phyloP scores from a whole-genome alignment of 2,888 invertebrate species.

The Mesorhabditis sp. region DNA sequence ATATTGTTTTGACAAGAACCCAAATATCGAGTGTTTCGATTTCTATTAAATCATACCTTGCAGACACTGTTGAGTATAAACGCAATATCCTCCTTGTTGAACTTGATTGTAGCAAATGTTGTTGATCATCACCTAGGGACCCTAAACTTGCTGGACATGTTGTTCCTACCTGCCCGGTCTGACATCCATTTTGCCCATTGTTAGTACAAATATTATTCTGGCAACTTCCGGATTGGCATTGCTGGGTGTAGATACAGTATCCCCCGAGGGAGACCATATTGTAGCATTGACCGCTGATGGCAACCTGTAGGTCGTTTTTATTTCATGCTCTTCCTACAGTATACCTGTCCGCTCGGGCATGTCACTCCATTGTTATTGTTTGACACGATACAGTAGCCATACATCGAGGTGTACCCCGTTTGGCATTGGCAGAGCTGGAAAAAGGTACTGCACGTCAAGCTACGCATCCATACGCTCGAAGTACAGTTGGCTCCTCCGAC shows the following conservation, averaged over 20 bases:
- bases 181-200: too few species aligned
- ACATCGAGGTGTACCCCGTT: constrained; percentile 19
- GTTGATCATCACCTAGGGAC: constrained; percentile 23
- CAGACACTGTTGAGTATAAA: constrained; percentile 24
- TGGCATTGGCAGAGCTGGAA: constrained; percentile 1
- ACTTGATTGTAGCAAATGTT: constrained; percentile 20
- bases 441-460: background rate
- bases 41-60: background rate
- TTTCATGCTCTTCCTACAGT: background rate
- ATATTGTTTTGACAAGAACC: constrained; percentile 6
- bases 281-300: constrained; percentile 24
- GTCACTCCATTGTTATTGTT: background rate
- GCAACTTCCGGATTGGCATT: constrained; percentile 19
- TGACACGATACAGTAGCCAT: constrained; percentile 25
- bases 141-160: too few species aligned
- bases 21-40: background rate
- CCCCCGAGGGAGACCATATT: constrained; percentile 20
- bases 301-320: constrained; percentile 16
- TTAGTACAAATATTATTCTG: constrained; percentile 14
- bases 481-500: constrained; percentile 24
- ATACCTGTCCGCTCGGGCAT: constrained; percentile 5
- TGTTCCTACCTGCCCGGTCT: too few species aligned
- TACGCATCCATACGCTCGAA: background rate
- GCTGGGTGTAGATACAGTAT: constrained; percentile 22
- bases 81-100: constrained; percentile 22